Evolutionary conservation across 2,888 invertebrate species (phyloP).

Genomic region (Drosophila nr. perissopoda): DNA sequence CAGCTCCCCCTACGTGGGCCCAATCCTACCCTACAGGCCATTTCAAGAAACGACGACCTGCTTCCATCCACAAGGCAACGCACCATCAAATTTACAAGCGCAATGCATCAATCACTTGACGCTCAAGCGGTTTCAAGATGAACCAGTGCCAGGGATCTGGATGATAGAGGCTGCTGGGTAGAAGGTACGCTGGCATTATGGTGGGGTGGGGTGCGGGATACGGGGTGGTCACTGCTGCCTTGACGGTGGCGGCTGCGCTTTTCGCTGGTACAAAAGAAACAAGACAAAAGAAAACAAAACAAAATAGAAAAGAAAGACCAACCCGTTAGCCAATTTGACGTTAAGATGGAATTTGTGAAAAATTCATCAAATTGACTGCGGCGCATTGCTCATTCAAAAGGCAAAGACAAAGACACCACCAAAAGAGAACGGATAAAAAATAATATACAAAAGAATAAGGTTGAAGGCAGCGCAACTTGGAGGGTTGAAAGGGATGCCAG

Average conservation of each 20-base stretch:
- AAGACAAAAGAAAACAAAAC: conserved; percentile 8
- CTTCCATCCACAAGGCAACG: conserved; percentile 43
- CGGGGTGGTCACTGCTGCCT: conserved; percentile 1
- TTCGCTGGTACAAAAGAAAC: conserved; percentile 43
- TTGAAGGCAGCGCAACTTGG: conserved; percentile 1
- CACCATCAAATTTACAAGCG: conserved; percentile 78
- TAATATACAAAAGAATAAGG: not conserved
- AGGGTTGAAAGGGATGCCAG: conserved; percentile 15
- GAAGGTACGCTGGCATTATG: not conserved
- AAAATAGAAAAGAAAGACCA: conserved; percentile 17
- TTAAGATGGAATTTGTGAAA: conserved; percentile 78
- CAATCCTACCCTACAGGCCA: not conserved
- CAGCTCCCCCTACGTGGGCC: not conserved
- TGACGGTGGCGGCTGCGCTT: conserved; percentile 60
- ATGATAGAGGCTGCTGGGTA: not conserved
- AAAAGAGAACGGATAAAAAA: conserved; percentile 3
- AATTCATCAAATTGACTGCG: conserved; percentile 77
- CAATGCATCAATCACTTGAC: conserved; percentile 76
- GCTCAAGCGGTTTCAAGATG: conserved; percentile 62
- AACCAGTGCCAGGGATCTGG: conserved; percentile 23
- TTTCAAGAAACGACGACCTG: conserved; percentile 10
- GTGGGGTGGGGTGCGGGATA: not conserved
- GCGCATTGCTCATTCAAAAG: conserved; percentile 65
- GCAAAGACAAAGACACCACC: conserved; percentile 26
- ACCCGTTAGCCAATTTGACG: conserved; percentile 73